Base-by-base conservation (phyloP, 2,113 vertebrate species). In the Rhombomys opimus region DNA sequence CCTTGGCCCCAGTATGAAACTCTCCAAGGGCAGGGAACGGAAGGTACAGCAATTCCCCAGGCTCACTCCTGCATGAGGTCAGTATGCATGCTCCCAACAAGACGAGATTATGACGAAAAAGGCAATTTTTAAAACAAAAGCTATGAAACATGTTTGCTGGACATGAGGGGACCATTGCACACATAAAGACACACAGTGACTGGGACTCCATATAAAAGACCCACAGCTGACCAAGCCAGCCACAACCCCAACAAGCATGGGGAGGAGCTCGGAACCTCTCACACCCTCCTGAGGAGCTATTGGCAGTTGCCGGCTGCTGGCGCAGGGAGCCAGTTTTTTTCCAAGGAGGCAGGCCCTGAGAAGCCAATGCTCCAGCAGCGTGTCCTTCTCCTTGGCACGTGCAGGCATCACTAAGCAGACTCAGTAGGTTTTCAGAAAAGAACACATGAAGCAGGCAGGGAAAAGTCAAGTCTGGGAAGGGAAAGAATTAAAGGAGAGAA, bases 71-170 rank as follows among this genome's bases (percentile, higher is more conserved):
- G 59, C 87, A 17, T 18, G 4, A 50, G 32, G 46, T 32, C 23
- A 27, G 57, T 41, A 27, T 1, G 50, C 41, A 50, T 11, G 32
- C 38, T 17, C 22, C 22, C 11, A 27, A 27, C n/a, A 20, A 30
- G 46, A 46, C 22, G 65, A 46, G 3, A 75, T 80, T 57, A 90
- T 41, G 41, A 78, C 35, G 41, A 14, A 91, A 93, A 35, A 57
- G 46, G 84, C 38, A n/a, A 10, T 23, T 93, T 94, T 52, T 63
- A 87, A 72, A 76, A 85, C n/a, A 76, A 41, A 84, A 84, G n/a
- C n/a, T 68, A 50, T 78, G 27, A 52, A 52, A 54, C 50, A 50
- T 52, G 23, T 35, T 68, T 67, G 7, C 30, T 86, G 38, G 27
- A 35, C 5, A 15, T 11, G 15, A 7, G 18, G 67, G 41, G 61